Conservation (phyloP, 2,888 invertebrate genomes). For the Synanthedon vespiformis region DNA sequence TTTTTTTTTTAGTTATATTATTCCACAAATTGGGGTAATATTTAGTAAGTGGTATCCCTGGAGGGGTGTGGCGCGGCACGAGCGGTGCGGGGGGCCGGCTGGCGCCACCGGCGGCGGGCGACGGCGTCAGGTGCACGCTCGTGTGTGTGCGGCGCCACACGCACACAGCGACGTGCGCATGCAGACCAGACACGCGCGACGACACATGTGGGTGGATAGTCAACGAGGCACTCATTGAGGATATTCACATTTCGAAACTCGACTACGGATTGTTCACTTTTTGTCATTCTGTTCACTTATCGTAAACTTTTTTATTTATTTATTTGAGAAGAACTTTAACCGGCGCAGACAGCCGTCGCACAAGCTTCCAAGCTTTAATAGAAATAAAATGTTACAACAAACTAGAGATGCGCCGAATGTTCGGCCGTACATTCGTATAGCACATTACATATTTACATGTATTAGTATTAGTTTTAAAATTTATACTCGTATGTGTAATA, state of each 20-base stretch:
- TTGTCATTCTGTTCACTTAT: too few species aligned
- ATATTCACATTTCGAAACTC: background rate
- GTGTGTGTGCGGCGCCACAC: conserved; percentile 49
- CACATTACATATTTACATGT: too few species aligned
- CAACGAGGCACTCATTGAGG: background rate
- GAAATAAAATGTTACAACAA: too few species aligned
- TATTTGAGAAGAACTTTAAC: too few species aligned
- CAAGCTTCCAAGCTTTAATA: too few species aligned
- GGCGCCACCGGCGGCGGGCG: conserved; percentile 66
- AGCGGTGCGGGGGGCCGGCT: conserved; percentile 19
- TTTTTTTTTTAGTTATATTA: background rate
- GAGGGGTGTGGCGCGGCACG: conserved; percentile 17
- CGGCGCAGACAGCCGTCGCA: too few species aligned
- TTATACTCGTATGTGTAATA: too few species aligned
- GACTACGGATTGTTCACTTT: too few species aligned
- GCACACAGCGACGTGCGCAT: conserved; percentile 10
- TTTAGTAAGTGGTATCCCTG: conserved; percentile 21
- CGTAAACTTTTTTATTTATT: too few species aligned
- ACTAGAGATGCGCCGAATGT: too few species aligned
- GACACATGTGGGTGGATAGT: background rate
- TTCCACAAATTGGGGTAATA: conserved; percentile 12
- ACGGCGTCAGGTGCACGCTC: conserved; percentile 64
- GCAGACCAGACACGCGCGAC: background rate
- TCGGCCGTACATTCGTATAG: too few species aligned
- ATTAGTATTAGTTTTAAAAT: too few species aligned